Conservation (phyloP, 2,113 vertebrate genomes). For the Alaudala cheleensis region DNA sequence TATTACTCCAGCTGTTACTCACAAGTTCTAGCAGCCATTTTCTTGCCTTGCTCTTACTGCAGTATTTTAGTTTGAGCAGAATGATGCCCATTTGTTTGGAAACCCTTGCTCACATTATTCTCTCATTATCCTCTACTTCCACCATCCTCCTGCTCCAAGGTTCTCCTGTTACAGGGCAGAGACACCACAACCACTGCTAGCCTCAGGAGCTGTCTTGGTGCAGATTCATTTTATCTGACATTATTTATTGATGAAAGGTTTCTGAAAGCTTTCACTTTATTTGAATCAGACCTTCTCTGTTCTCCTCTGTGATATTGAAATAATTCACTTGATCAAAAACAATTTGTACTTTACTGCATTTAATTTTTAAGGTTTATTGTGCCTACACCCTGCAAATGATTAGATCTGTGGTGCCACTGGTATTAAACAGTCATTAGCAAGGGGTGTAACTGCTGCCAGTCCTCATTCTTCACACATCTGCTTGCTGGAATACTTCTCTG, state of each 20-base stretch:
- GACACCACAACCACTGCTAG: too few relatives aligned
- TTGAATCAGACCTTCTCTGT: neutral
- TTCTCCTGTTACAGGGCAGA: neutral
- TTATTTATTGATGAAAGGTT: neutral
- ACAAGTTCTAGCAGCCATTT: neutral
- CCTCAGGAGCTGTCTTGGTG: neutral
- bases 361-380: neutral
- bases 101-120: neutral
- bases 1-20: neutral
- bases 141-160: neutral
- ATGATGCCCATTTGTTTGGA: neutral
- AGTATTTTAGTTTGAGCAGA: neutral
- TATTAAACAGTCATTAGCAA: neutral
- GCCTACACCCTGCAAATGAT: neutral
- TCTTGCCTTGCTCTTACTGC: neutral
- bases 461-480: neutral
- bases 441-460: neutral
- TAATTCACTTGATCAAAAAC: neutral
- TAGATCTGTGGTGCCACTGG: neutral
- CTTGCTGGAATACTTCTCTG: neutral
- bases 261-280: neutral
- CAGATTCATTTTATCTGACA: neutral
- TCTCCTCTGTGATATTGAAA: neutral
- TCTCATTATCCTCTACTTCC: neutral
- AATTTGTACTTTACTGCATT: neutral